Conservation (phyloP, 2,888 invertebrate genomes). For the Idaea aversata region DNA sequence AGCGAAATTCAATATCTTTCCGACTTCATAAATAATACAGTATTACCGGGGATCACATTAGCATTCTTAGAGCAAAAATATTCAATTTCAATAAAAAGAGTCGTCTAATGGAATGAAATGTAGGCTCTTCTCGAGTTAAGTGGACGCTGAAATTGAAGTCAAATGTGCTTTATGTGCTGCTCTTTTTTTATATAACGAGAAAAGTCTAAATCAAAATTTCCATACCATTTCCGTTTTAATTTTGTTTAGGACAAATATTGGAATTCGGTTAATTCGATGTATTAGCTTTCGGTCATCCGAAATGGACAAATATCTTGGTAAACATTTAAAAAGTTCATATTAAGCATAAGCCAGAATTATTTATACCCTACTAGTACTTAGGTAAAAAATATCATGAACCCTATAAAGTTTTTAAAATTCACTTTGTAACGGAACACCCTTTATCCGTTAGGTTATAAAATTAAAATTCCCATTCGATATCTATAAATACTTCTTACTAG, state of each 20-base stretch:
- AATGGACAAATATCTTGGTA: too few relatives aligned
- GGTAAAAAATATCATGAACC: slow-evolving; percentile 40
- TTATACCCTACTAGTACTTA: slow-evolving; percentile 5
- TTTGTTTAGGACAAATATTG: not conserved
- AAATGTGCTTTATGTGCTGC: slow-evolving; percentile 3
- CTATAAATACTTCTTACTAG: too few relatives aligned
- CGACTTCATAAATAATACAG: slow-evolving; percentile 10
- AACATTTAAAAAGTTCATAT: too few relatives aligned
- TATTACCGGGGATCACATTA: slow-evolving; percentile 1
- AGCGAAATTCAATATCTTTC: not conserved
- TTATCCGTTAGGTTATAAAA: too few relatives aligned
- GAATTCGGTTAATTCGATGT: too few relatives aligned
- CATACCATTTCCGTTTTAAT: not conserved
- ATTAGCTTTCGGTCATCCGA: too few relatives aligned
- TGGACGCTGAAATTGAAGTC: not conserved
- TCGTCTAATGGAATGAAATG: slow-evolving; percentile 10
- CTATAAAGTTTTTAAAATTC: slow-evolving; percentile 56
- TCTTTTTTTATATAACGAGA: slow-evolving; percentile 4
- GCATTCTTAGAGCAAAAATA: slow-evolving; percentile 5
- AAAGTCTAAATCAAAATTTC: slow-evolving; percentile 3
- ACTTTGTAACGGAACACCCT: too few relatives aligned
- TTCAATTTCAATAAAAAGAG: slow-evolving; percentile 9
- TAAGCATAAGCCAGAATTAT: too few relatives aligned
- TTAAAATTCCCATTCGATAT: too few relatives aligned
- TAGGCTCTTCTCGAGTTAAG: not conserved